phyloP scores from a whole-genome alignment of 2,797 vertebrate species.

The Typhlichthys eigenmanni region DNA sequence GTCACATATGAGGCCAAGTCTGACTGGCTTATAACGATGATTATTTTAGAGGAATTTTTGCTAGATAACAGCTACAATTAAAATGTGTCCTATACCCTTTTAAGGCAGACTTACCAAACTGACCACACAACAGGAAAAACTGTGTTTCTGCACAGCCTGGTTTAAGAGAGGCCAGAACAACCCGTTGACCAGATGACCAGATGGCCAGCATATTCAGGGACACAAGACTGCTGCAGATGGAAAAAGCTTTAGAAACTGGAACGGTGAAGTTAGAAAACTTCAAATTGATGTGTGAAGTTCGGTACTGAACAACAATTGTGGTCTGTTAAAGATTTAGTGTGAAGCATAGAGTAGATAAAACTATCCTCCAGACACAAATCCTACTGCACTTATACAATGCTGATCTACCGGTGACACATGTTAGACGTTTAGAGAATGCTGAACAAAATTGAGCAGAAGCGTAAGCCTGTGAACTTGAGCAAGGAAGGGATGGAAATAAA shows the following conservation, averaged over 20 bases:
- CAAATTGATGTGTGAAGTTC: slow-evolving; percentile 27
- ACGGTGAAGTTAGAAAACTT: slow-evolving; percentile 21
- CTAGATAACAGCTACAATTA: no score
- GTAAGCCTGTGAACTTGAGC: slow-evolving; percentile 16
- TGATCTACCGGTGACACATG: slow-evolving; percentile 14
- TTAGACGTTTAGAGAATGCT: slow-evolving; percentile 4
- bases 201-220: slow-evolving; percentile 24
- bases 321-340: slow-evolving; percentile 22
- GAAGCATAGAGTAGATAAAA: slow-evolving; percentile 22
- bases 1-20: no score
- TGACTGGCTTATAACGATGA: no score
- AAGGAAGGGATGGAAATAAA: not conserved
- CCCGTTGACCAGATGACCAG: slow-evolving; percentile 22
- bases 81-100: no score
- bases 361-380: slow-evolving; percentile 12
- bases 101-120: no score
- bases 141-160: slow-evolving; percentile 15
- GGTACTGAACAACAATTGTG: slow-evolving; percentile 1
- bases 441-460: slow-evolving; percentile 23
- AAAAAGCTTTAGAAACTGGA: slow-evolving; percentile 23
- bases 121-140: no score
- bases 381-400: slow-evolving; percentile 5
- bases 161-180: slow-evolving; percentile 14
- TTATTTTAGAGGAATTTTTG: no score
- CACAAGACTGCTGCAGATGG: slow-evolving; percentile 19